These are phyloP conservation scores for Liasis olivaceus DNA, from an alignment of 2,797 vertebrate species.

Conservation along the genomic window DNA sequence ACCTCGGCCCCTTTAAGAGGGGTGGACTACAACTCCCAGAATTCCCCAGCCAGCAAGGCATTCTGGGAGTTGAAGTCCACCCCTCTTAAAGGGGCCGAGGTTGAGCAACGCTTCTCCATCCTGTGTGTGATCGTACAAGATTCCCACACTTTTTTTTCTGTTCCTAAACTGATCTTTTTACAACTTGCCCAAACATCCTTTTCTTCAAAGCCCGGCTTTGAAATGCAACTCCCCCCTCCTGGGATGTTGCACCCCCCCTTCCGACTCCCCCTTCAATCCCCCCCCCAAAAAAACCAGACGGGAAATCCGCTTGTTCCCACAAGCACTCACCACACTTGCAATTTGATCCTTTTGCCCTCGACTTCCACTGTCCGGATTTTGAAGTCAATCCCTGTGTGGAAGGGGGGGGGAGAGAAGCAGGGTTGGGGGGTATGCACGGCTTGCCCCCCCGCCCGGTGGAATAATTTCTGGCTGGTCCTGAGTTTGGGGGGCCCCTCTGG, in stretches of 20 bases:
- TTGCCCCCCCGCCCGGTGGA: neutral
- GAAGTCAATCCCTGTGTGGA: slow-evolving; percentile 87
- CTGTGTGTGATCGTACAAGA: too few relatives aligned
- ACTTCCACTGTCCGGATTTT: slow-evolving; percentile 94
- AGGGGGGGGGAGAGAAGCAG: neutral
- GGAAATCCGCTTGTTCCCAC: too few relatives aligned
- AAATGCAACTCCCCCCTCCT: neutral
- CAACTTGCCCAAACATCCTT: neutral
- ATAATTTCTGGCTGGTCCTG: too few relatives aligned
- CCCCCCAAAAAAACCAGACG: neutral
- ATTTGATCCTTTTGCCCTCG: slow-evolving; percentile 93
- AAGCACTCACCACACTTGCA: slow-evolving; percentile 89
- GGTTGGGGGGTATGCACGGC: neutral
- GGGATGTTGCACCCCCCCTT: too few relatives aligned
- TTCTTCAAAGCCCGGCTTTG: neutral
- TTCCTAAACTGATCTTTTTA: neutral
- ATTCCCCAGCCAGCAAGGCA: too few relatives aligned
- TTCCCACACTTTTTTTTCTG: too few relatives aligned
- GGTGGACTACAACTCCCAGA: too few relatives aligned
- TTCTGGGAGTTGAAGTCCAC: too few relatives aligned
- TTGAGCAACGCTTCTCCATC: too few relatives aligned
- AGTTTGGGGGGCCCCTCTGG: neutral
- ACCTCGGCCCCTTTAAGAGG: too few relatives aligned
- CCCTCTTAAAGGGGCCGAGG: too few relatives aligned
- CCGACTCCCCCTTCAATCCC: too few relatives aligned